These are phyloP conservation scores for Subanguina moxae DNA, from an alignment of 1,140 invertebrate genomes.

Conservation along the genomic window DNA sequence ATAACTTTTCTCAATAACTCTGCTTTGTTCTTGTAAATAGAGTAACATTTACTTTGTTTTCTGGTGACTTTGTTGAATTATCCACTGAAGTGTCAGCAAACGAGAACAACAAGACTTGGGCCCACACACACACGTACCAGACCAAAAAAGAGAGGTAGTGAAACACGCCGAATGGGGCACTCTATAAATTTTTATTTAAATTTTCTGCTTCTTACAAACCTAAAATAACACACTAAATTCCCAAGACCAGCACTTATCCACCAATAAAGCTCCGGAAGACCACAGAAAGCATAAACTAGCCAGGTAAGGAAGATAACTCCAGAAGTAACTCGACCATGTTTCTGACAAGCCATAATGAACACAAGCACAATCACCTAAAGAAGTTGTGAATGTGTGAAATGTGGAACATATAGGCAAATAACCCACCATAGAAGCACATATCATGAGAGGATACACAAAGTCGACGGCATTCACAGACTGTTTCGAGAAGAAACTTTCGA, in stretches of 20 bases:
- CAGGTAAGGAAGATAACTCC: conserved; percentile 51
- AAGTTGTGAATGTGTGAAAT: conserved; percentile 6
- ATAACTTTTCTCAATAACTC: background rate
- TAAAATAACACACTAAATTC: background rate
- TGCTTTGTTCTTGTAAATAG: background rate
- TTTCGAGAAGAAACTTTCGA: conserved; percentile 30
- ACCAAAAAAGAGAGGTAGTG: conserved; percentile 43
- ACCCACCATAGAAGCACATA: conserved; percentile 39
- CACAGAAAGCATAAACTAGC: conserved; percentile 49
- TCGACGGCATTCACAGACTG: conserved; percentile 32
- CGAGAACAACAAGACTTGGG: conserved; percentile 42
- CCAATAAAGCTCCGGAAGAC: conserved; percentile 50
- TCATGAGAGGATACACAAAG: conserved; percentile 49
- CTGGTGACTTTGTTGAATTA: background rate
- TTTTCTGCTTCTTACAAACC: too few species aligned
- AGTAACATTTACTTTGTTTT: background rate
- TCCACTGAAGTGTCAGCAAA: conserved; percentile 34
- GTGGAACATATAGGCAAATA: conserved; percentile 3
- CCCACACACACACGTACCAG: conserved; percentile 37
- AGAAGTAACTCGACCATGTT: conserved; percentile 47
- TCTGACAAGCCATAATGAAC: conserved; percentile 47
- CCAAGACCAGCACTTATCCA: conserved; percentile 28
- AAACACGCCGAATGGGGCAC: conserved; percentile 14
- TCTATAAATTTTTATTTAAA: too few species aligned
- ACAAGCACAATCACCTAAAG: conserved; percentile 33